A percentile compares a stretch with the other conserved stretches of the same genome.
These are phyloP conservation scores for Pleuronectes platessa DNA, from an alignment of 2,113 vertebrate species.

Conservation along the genomic window DNA sequence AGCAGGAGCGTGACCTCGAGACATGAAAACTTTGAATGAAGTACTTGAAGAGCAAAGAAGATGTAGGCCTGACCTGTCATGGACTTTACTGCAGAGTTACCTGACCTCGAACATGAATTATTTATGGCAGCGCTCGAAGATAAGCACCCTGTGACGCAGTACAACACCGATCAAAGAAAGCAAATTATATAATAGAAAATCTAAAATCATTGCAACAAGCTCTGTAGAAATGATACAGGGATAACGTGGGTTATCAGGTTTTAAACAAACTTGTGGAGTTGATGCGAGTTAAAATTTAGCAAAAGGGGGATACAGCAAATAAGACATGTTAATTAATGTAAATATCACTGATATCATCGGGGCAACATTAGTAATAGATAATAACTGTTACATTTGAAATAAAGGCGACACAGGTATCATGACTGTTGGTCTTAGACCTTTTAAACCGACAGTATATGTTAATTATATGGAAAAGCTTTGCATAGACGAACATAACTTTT, in stretches of 20 bases:
- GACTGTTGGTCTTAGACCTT: background rate
- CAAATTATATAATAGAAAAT: no score
- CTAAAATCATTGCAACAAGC: background rate
- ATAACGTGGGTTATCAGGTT: background rate
- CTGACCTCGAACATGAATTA: background rate
- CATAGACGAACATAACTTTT: conserved; percentile 46
- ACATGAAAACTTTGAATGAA: background rate
- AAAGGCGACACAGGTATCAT: background rate
- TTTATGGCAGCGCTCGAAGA: background rate
- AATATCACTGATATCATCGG: background rate
- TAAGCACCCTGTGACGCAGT: background rate
- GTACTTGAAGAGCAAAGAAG: background rate
- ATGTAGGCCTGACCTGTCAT: background rate
- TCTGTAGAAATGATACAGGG: background rate
- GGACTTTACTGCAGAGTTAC: background rate
- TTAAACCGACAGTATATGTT: background rate
- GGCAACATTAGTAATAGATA: no score
- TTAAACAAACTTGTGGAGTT: background rate
- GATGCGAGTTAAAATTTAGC: background rate
- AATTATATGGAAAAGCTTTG: background rate
- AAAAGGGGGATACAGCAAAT: background rate
- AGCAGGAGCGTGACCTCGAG: background rate
- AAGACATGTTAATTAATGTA: background rate
- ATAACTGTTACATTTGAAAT: background rate
- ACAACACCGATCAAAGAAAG: no score